phyloP scores from a whole-genome alignment of 2,888 invertebrate species.

The Pristionchus fissidentatus region DNA sequence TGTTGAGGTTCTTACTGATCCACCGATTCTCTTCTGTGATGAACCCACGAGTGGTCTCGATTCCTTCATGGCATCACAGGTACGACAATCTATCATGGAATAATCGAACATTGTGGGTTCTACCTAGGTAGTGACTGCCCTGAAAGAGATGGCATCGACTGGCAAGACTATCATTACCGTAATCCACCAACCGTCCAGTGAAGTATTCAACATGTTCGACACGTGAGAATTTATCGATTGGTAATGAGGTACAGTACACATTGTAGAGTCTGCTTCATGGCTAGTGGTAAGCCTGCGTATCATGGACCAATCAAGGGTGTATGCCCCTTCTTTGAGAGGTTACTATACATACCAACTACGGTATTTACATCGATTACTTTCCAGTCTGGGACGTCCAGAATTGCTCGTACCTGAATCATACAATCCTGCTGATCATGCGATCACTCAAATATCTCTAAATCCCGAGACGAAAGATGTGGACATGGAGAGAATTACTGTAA shows the following conservation, averaged over 20 bases:
- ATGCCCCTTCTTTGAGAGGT: constrained; percentile 60
- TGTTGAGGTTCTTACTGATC: constrained; percentile 64
- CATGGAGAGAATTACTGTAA: constrained; percentile 54
- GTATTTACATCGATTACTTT: not conserved
- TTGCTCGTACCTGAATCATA: constrained; percentile 65
- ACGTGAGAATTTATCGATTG: constrained; percentile 75
- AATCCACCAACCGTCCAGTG: constrained; percentile 94
- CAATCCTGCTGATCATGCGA: constrained; percentile 76
- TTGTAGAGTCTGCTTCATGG: constrained; percentile 69
- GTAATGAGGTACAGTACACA: not conserved
- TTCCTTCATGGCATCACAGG: constrained; percentile 53
- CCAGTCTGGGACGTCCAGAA: constrained; percentile 51
- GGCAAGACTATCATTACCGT: constrained; percentile 93
- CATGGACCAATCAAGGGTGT: constrained; percentile 63
- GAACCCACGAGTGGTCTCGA: constrained; percentile 70
- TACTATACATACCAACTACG: constrained; percentile 17
- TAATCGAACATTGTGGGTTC: not conserved
- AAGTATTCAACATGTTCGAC: constrained; percentile 89
- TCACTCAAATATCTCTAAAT: constrained; percentile 64
- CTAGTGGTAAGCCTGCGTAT: constrained; percentile 65
- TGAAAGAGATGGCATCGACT: constrained; percentile 77
- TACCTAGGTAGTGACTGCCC: constrained; percentile 66
- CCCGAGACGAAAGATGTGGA: constrained; percentile 59
- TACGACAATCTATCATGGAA: not conserved
- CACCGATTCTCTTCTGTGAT: constrained; percentile 68